A percentile compares a stretch with the other conserved stretches of the same genome.
These are phyloP conservation scores for Amazona ochrocephala DNA, from an alignment of 2,797 vertebrate genomes.

Conservation along the genomic window DNA sequence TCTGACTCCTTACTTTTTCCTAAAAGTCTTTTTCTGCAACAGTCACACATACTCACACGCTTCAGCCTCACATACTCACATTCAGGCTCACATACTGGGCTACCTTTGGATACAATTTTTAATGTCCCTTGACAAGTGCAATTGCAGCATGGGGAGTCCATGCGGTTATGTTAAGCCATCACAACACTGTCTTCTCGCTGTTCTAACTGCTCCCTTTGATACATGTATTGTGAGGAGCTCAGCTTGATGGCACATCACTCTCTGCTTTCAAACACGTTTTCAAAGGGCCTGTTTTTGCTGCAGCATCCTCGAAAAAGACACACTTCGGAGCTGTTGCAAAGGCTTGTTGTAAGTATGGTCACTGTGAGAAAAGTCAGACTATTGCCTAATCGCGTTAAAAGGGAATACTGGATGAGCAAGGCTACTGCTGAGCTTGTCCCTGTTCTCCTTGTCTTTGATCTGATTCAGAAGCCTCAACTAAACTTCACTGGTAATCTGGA, in stretches of 20 bases:
- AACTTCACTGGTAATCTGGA: background rate
- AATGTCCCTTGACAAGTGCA: background rate
- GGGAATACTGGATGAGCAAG: slow-evolving; percentile 10
- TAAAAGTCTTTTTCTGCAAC: background rate
- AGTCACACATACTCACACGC: background rate
- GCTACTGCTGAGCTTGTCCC: slow-evolving; percentile 29
- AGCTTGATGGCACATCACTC: slow-evolving; percentile 5
- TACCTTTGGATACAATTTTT: background rate
- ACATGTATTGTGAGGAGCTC: background rate
- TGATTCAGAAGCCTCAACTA: slow-evolving; percentile 2
- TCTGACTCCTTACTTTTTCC: background rate
- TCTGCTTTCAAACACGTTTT: background rate
- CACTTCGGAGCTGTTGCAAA: background rate
- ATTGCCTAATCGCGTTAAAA: background rate
- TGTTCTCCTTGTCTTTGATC: slow-evolving; percentile 4
- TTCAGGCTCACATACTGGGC: background rate
- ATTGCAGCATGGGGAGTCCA: background rate
- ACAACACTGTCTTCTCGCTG: background rate
- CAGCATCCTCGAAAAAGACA: background rate
- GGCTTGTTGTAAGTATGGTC: background rate
- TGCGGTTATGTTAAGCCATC: background rate
- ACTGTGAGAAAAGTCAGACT: slow-evolving; percentile 10
- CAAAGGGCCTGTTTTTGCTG: background rate
- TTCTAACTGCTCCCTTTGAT: slow-evolving; percentile 36
- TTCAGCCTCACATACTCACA: background rate